Percentiles rank a stretch among this genome's conserved stretches.
Conservation (phyloP, 1,140 invertebrate species). For the Diachasma alloeum region DNA sequence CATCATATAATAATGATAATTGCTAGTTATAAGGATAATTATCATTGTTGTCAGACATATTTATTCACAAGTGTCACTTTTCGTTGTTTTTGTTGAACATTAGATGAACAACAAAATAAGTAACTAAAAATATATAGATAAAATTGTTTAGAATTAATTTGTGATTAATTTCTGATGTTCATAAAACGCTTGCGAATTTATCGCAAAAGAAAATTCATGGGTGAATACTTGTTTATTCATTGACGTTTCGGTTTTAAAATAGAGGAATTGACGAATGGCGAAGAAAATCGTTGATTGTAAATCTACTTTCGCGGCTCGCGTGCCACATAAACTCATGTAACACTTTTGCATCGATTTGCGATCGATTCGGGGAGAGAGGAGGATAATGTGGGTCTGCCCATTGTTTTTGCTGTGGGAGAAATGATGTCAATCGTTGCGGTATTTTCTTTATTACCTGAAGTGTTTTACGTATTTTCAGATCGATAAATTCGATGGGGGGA, state of each 20-base stretch:
- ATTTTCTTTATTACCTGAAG: not conserved
- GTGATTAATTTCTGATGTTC: too few species aligned
- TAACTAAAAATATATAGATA: too few species aligned
- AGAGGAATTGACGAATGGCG: not conserved
- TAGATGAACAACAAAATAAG: too few species aligned
- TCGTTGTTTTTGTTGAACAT: too few species aligned
- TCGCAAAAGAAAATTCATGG: too few species aligned
- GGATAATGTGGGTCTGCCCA: not conserved
- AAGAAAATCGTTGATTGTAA: not conserved
- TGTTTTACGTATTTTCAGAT: not conserved
- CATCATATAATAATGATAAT: too few species aligned
- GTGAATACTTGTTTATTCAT: not conserved
- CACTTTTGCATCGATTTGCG: not conserved
- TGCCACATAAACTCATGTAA: not conserved
- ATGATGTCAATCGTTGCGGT: not conserved
- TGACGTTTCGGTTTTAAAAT: not conserved
- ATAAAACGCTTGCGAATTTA: too few species aligned
- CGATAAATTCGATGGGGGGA: not conserved
- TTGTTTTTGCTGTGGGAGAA: not conserved
- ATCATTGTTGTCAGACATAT: too few species aligned
- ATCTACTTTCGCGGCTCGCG: not conserved
- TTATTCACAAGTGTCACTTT: too few species aligned
- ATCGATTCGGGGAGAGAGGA: not conserved
- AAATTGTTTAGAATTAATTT: too few species aligned
- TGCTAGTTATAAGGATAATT: too few species aligned